Evolutionary conservation across 2,797 vertebrate species (phyloP).

Genomic region (Trachurus trachurus): DNA sequence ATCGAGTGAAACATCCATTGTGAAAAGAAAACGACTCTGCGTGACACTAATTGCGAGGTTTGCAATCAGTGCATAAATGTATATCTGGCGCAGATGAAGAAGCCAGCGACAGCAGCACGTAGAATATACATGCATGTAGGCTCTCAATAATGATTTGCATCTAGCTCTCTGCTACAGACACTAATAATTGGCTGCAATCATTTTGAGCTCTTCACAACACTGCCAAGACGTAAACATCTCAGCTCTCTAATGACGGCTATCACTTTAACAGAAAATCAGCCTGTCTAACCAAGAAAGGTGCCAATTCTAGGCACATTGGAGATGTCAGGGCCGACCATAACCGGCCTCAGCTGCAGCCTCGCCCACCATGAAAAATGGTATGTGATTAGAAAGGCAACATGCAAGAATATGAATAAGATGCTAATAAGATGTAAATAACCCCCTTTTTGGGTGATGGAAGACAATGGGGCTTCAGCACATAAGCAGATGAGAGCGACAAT

Average conservation of each 20-base stretch:
- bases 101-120: neutral
- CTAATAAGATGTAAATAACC: slow-evolving; percentile 23
- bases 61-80: slow-evolving; percentile 13
- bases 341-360: slow-evolving; percentile 31
- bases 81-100: slow-evolving; percentile 12
- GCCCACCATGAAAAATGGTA: slow-evolving; percentile 24
- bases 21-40: neutral
- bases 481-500: slow-evolving; percentile 30
- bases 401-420: slow-evolving; percentile 24
- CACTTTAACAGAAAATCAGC: slow-evolving; percentile 45
- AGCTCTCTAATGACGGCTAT: slow-evolving; percentile 56
- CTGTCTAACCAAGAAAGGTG: slow-evolving; percentile 17
- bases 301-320: slow-evolving; percentile 55
- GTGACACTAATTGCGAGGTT: slow-evolving; percentile 15
- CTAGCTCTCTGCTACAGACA: slow-evolving; percentile 47
- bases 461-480: slow-evolving; percentile 21
- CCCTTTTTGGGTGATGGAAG: neutral
- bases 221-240: slow-evolving; percentile 54
- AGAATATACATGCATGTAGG: neutral
- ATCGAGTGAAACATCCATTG: slow-evolving; percentile 7
- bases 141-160: slow-evolving; percentile 44
- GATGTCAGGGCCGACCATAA: slow-evolving; percentile 24
- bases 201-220: slow-evolving; percentile 26
- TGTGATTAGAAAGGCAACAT: slow-evolving; percentile 39
- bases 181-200: slow-evolving; percentile 60